These are phyloP conservation scores for Bubo bubo DNA, from an alignment of 2,113 vertebrate genomes.

Conservation along the genomic window DNA sequence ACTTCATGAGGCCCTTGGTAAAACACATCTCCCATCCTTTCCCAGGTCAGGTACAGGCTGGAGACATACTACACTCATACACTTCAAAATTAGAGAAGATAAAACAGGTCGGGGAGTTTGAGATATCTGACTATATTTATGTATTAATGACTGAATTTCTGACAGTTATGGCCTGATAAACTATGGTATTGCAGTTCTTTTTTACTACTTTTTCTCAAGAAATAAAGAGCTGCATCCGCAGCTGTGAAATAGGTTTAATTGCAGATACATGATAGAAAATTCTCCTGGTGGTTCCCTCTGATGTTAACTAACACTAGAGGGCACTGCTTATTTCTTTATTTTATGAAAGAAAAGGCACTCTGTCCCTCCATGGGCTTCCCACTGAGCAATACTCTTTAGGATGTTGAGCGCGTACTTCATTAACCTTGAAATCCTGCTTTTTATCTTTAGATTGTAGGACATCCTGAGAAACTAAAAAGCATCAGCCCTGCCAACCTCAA, in stretches of 20 bases:
- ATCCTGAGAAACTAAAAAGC: neutral
- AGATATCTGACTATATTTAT: neutral
- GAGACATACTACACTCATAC: neutral
- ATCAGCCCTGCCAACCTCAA: neutral
- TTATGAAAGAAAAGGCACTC: neutral
- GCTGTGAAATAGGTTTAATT: neutral
- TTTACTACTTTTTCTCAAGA: neutral
- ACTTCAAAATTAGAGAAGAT: neutral
- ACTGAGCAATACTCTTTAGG: neutral
- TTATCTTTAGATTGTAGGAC: neutral
- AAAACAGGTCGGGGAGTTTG: neutral
- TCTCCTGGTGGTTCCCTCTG: neutral
- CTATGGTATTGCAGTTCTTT: neutral
- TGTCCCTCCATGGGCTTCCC: neutral
- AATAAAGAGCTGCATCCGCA: accelerated
- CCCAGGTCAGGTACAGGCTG: neutral
- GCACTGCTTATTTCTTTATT: constrained; percentile 38
- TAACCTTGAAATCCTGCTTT: neutral
- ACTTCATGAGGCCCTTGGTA: neutral
- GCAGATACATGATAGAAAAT: neutral
- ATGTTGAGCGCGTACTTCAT: neutral
- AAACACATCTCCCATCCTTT: neutral
- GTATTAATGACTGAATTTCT: neutral
- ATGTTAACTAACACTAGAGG: constrained; percentile 34
- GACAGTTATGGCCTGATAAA: neutral